These are phyloP conservation scores for Ceuthmochares aereus DNA, from an alignment of 2,113 vertebrate species.

Conservation along the genomic window DNA sequence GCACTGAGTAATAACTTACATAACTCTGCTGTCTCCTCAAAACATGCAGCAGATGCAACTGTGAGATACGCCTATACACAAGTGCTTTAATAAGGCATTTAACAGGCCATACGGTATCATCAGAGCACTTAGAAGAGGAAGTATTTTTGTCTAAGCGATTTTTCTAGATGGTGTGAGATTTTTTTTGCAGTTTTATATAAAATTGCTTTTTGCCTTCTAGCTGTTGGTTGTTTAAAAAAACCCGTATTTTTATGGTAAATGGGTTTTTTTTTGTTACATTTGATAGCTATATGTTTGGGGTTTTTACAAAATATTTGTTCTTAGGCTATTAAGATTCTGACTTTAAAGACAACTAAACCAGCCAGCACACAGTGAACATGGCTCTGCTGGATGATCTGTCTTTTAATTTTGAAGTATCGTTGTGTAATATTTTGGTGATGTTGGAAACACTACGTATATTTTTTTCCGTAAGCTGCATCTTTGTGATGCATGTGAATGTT, in stretches of 20 bases:
- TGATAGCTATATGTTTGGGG: background rate
- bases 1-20: background rate
- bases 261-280: background rate
- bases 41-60: background rate
- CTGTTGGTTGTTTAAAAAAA: background rate
- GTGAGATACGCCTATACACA: background rate
- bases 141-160: background rate
- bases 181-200: background rate
- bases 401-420: background rate
- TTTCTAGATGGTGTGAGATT: conserved; percentile 1
- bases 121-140: background rate
- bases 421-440: background rate
- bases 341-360: background rate
- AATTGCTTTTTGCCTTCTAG: background rate
- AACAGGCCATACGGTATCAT: background rate
- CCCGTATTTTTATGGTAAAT: background rate
- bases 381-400: background rate
- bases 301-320: background rate
- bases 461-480: background rate
- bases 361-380: background rate
- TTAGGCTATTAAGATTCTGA: background rate
- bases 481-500: background rate
- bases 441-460: background rate
- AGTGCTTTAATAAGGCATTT: background rate
- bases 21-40: conserved; percentile 9